These are phyloP conservation scores for Siderastrea radians DNA, from an alignment of 92 coral and sea anemone genomes.

Conservation along the genomic window DNA sequence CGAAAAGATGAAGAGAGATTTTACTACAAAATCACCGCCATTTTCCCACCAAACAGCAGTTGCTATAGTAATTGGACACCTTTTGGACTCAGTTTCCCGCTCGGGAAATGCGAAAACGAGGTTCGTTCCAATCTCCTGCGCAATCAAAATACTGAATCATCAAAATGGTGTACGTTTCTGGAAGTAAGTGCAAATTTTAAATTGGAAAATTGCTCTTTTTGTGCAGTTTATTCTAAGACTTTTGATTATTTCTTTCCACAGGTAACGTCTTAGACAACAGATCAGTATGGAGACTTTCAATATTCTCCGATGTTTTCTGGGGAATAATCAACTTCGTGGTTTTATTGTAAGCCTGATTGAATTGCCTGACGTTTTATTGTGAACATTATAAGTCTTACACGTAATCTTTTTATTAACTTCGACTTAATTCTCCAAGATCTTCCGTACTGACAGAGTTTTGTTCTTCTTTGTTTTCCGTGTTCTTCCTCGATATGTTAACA, in stretches of 20 bases:
- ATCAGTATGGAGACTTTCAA: conserved; percentile 93
- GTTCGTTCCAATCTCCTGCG: conserved; percentile 28
- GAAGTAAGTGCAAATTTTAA: conserved; percentile 71
- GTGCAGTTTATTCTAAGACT: background rate
- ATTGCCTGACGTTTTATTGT: conserved; percentile 1
- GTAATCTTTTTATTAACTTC: background rate
- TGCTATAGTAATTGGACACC: conserved; percentile 61
- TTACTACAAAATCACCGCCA: conserved; percentile 56
- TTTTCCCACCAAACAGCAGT: conserved; percentile 53
- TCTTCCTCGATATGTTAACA: conserved; percentile 33
- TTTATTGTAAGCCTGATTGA: conserved; percentile 83
- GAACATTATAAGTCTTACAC: background rate
- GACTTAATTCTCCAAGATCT: background rate
- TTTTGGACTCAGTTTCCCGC: conserved; percentile 32
- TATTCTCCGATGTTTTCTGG: conserved; percentile 94
- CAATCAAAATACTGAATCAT: conserved; percentile 40
- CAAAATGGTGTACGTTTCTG: conserved; percentile 88
- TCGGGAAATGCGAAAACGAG: conserved; percentile 28
- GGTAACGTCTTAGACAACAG: conserved; percentile 92
- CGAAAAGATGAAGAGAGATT: background rate
- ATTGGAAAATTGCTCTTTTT: background rate
- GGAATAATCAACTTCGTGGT: conserved; percentile 90
- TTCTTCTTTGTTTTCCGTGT: conserved; percentile 2
- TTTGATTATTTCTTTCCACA: conserved; percentile 37
- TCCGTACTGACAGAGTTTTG: background rate